A percentile compares a stretch with the other conserved stretches of the same genome.
Evolutionary conservation across 2,113 vertebrate genomes (phyloP).

Genomic region (Cebus imitator): DNA sequence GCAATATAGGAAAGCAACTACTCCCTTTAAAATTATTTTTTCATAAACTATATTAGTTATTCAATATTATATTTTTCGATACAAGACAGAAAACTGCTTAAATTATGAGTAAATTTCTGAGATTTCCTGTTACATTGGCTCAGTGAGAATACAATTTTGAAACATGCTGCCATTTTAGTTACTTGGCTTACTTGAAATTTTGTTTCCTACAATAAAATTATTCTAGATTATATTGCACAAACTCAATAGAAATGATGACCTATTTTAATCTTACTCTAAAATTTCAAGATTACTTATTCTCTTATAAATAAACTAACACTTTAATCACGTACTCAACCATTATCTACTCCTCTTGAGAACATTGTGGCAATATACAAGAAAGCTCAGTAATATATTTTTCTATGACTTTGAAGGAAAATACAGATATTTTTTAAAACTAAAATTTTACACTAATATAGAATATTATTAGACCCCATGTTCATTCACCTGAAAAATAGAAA

Average conservation of each 20-base stretch:
- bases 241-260: not conserved
- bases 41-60: not conserved
- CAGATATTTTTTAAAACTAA: not conserved
- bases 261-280: not conserved
- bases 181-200: not conserved
- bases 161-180: not conserved
- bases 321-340: not conserved
- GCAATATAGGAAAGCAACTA: not conserved
- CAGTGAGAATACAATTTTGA: not conserved
- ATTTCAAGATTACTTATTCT: not conserved
- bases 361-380: not conserved
- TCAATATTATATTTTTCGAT: not conserved
- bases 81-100: not conserved
- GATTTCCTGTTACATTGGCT: not conserved
- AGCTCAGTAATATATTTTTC: not conserved
- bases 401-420: not conserved
- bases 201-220: not conserved
- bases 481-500: not conserved
- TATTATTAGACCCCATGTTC: not conserved
- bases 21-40: not conserved
- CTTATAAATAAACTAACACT: not conserved
- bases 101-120: not conserved
- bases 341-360: not conserved
- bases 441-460: not conserved
- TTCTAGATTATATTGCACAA: not conserved